Conservation (phyloP, 2,888 invertebrate species). For the Scaptomyza flava region DNA sequence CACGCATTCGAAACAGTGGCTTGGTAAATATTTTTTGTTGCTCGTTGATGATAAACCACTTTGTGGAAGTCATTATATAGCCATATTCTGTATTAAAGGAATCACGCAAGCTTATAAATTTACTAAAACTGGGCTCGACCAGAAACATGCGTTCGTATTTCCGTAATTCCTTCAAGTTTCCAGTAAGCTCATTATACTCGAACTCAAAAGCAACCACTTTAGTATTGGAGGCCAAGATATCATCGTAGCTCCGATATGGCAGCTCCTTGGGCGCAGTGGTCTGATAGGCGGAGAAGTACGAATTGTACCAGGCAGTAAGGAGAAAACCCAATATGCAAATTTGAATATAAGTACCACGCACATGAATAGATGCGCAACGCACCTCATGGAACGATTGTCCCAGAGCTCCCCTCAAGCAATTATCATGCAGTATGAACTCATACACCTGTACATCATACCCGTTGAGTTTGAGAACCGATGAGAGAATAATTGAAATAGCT, state of each 20-base stretch:
- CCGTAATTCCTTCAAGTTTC: slow-evolving; percentile 27
- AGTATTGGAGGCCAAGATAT: slow-evolving; percentile 61
- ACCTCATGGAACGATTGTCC: slow-evolving; percentile 78
- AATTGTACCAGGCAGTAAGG: slow-evolving; percentile 79
- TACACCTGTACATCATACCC: slow-evolving; percentile 57
- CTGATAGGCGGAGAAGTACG: slow-evolving; percentile 78
- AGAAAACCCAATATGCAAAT: slow-evolving; percentile 79
- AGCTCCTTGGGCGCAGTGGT: slow-evolving; percentile 73
- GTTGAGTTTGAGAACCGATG: slow-evolving; percentile 52
- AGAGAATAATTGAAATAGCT: slow-evolving; percentile 63
- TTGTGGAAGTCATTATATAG: slow-evolving; percentile 66
- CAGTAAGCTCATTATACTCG: slow-evolving; percentile 65
- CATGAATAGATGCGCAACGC: slow-evolving; percentile 51
- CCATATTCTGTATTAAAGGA: slow-evolving; percentile 67
- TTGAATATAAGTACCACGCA: slow-evolving; percentile 74
- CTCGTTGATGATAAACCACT: slow-evolving; percentile 72
- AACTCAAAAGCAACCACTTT: slow-evolving; percentile 62
- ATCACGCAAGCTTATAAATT: slow-evolving; percentile 66
- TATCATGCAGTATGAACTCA: slow-evolving; percentile 74
- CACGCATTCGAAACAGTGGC: slow-evolving; percentile 68
- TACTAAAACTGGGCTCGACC: slow-evolving; percentile 51
- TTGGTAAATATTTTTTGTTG: slow-evolving; percentile 77
- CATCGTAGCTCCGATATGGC: slow-evolving; percentile 66
- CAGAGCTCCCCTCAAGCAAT: slow-evolving; percentile 74
- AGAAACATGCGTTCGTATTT: slow-evolving; percentile 72